These are phyloP conservation scores for Lordiphosa clarofinis DNA, from an alignment of 1,140 invertebrate species.

Conservation along the genomic window DNA sequence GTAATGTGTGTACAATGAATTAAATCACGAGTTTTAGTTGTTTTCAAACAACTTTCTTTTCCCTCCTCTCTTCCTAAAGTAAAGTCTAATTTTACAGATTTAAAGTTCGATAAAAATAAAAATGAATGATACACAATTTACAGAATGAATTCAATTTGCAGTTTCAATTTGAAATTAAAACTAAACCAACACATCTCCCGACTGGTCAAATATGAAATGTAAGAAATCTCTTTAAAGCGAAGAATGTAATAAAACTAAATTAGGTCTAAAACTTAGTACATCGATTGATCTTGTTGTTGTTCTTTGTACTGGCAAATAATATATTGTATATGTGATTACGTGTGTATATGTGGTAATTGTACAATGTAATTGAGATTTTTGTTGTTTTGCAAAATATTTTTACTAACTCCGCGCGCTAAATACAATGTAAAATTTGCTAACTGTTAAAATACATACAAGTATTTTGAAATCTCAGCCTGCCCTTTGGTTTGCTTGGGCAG, in stretches of 20 bases:
- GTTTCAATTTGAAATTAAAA: constrained; percentile 41
- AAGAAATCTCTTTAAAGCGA: too few relatives aligned
- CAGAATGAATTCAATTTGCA: constrained; percentile 48
- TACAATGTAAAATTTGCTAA: constrained; percentile 70
- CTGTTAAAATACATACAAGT: constrained; percentile 53
- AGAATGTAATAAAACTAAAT: too few relatives aligned
- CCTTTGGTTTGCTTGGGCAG: constrained; percentile 18
- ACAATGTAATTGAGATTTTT: constrained; percentile 50
- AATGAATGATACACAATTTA: constrained; percentile 62
- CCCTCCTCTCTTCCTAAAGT: constrained; percentile 32
- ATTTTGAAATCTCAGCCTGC: constrained; percentile 53
- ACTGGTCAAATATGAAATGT: not conserved
- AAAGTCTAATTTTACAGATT: constrained; percentile 28
- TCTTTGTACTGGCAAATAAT: constrained; percentile 24
- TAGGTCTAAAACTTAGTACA: constrained; percentile 19
- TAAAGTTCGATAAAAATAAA: constrained; percentile 47
- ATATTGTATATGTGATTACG: constrained; percentile 21
- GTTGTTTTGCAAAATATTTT: constrained; percentile 60
- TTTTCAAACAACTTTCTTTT: constrained; percentile 54
- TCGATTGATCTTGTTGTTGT: constrained; percentile 2
- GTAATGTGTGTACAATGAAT: constrained; percentile 70
- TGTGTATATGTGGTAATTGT: constrained; percentile 12
- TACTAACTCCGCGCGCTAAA: constrained; percentile 68
- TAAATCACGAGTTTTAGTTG: constrained; percentile 68
- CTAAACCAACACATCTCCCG: constrained; percentile 3